Percentiles rank a stretch among this genome's conserved stretches.
Conservation (phyloP, 2,113 vertebrate genomes). For the Tenrec ecaudatus region DNA sequence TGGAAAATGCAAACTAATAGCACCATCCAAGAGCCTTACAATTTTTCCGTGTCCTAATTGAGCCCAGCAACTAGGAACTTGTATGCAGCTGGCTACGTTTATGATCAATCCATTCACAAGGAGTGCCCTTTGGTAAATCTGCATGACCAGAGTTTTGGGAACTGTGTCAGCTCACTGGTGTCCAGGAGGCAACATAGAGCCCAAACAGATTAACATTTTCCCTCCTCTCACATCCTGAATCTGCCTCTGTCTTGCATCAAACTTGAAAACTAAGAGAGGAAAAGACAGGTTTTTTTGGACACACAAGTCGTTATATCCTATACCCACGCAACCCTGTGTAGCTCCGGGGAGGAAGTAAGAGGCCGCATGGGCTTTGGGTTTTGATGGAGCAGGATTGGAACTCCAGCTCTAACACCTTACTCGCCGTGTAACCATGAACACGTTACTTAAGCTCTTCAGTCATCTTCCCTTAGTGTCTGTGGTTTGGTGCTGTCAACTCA, state of each 20-base stretch:
- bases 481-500: background rate
- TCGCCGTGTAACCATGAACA: background rate
- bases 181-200: background rate
- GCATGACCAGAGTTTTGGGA: background rate
- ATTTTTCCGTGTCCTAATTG: background rate
- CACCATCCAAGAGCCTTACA: background rate
- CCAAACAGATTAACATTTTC: background rate
- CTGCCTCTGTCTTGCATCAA: background rate
- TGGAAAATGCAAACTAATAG: background rate
- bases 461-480: background rate
- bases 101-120: background rate
- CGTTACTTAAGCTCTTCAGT: background rate
- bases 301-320: background rate
- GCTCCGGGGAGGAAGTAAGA: background rate
- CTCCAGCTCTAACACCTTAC: background rate
- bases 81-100: background rate
- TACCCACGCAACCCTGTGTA: background rate
- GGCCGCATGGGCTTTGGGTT: background rate
- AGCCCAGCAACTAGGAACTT: background rate
- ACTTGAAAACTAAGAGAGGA: background rate
- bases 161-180: background rate
- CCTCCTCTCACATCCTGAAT: background rate
- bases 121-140: background rate
- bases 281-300: background rate
- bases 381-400: background rate